Evolutionary conservation across 2,797 vertebrate species (phyloP), one percentile per base, ranked within the genome.

Genomic region (Spheniscus humboldti): DNA sequence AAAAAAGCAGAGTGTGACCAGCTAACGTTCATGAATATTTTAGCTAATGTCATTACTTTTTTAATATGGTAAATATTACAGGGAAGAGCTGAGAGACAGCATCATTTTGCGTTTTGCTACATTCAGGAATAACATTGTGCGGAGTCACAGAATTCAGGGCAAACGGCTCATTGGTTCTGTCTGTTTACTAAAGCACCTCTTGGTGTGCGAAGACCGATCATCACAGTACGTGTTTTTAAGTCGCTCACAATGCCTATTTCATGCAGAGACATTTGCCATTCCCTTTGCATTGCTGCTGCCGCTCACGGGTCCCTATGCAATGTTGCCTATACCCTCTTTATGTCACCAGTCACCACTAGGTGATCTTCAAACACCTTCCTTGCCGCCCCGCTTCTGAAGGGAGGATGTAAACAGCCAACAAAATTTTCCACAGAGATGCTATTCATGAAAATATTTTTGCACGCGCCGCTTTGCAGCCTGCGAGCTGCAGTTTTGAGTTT

Each of bases 381-480:
- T 39, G 67, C 59, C 2, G 1, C 37, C 79, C 77, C 6, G 31
- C 50, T 78, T 68, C 75, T 3, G 2, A 88, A 69, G 30, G 55
- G 62, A 77, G 50, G 59, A 30, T 10, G 59, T 24, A 64, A 87
- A 56, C 52, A 66, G 56, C 57, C 80, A 47, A 78, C 74, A 68
- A n/a, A 90, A 97, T 92, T 91, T 97, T 97, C 91, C 95, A 96
- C 69, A 81, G 91, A 83, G 81, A 94, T 91, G 95, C 96, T 97
- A 90, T 95, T 97, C 95, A 93, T 92, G 91, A 93, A 91, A 94
- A 96, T 73, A 76, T 75, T 86, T 90, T 63, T 86, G 94, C 95
- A 76, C 33, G 39, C 78, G 72, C 88, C 23, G 89, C 96, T 93
- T 92, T 90, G 96, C 94, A 88, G 96, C 85, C 92, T 33, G 86